Base-by-base conservation (phyloP, 2,113 vertebrate genomes). In the Lophura nycthemera region DNA sequence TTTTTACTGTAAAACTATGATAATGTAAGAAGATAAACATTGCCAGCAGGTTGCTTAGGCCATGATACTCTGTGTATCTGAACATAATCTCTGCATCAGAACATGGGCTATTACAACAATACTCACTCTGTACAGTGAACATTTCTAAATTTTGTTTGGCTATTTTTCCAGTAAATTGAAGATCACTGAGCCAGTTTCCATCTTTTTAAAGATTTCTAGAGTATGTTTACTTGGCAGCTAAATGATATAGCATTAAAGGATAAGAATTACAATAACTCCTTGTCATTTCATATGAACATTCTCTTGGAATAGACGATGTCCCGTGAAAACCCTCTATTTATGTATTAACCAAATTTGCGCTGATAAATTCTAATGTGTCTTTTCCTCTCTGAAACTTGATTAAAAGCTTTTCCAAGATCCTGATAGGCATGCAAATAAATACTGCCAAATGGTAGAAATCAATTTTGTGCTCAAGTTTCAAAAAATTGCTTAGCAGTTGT, bases 331-430 rank as follows among this genome's bases (percentile, higher is more conserved):
- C 22, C 19, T 83, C 29, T 65, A 14, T 89, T 90, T 78, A 8
- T 56, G 9, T 59, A 36, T 63, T 88, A 67, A 74, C 30, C 6
- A 8, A 27, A 11, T 67, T 48, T 80, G 10, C 36, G 92, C 85
- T 66, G 32, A 67, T 48, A 83, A 71, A 74, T 25, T 76, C n/a
- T 80, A 81, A 8, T 11, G 0, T 52, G 3, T 70, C 32, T 80
- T 63, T 63, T 56, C 7, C 1, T 52, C 64, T 89, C 43, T 88
- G n/a, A 90, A 70, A 75, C 34, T 43, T 92, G 38, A 76, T 91
- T 69, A 91, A 84, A 92, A 92, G 43, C 52, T 92, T 94, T 91
- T 88, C 20, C 83, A 11, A 94, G 38, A 75, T 91, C 29, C n/a
- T 93, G 71, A 63, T 71, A 47, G 65, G 22, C 36, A 29, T 59